A percentile compares a stretch with the other conserved stretches of the same genome.
Evolutionary conservation across 1,140 invertebrate genomes (phyloP).

Genomic region (Centruroides sculpturatus): DNA sequence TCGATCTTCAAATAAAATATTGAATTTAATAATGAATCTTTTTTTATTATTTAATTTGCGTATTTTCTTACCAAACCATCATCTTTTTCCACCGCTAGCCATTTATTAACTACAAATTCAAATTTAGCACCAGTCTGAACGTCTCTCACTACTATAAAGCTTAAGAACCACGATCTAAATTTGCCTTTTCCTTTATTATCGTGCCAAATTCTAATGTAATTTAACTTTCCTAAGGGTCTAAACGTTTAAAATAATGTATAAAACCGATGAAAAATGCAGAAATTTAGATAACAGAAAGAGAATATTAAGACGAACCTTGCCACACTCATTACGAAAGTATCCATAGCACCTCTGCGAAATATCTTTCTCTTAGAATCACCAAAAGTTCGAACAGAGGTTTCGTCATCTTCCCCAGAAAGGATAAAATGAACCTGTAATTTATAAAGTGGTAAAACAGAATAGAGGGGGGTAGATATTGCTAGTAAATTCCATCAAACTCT

Average conservation of each 20-base stretch:
- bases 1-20: slow-evolving; percentile 30
- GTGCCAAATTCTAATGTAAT: slow-evolving; percentile 40
- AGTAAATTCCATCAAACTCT: no score
- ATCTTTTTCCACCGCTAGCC: slow-evolving; percentile 41
- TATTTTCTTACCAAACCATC: slow-evolving; percentile 33
- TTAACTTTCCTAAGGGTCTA: slow-evolving; percentile 30
- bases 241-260: neutral
- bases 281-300: no score
- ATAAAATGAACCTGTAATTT: slow-evolving; percentile 31
- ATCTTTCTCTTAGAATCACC: slow-evolving; percentile 31
- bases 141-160: slow-evolving; percentile 35
- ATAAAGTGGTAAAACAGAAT: neutral
- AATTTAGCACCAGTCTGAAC: slow-evolving; percentile 38
- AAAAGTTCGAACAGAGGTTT: slow-evolving; percentile 28
- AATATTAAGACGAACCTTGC: slow-evolving; percentile 1
- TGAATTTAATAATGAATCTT: no score
- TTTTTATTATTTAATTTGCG: no score
- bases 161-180: slow-evolving; percentile 38
- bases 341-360: slow-evolving; percentile 30
- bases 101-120: slow-evolving; percentile 36
- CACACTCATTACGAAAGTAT: slow-evolving; percentile 36
- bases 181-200: slow-evolving; percentile 38
- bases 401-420: slow-evolving; percentile 34
- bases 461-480: neutral
- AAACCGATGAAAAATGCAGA: no score